phyloP scores from a whole-genome alignment of 2,797 vertebrate genomes.

The Danionella dracula region DNA sequence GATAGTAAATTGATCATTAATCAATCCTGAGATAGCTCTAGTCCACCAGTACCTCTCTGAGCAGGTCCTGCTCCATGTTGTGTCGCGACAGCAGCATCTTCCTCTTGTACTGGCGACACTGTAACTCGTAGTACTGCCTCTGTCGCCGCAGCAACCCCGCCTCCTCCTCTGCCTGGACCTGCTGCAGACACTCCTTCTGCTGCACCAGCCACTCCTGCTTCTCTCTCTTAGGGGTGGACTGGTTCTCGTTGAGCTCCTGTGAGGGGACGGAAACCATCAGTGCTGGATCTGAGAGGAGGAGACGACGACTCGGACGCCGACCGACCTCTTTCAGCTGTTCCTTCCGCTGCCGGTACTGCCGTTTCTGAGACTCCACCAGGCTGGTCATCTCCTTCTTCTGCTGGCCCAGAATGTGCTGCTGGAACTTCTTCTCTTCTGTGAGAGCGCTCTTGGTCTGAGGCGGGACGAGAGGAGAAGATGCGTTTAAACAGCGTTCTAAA shows the following conservation, averaged over 20 bases:
- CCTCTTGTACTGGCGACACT: slow-evolving; percentile 89
- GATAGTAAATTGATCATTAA: too few relatives aligned
- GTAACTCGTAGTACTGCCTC: slow-evolving; percentile 87
- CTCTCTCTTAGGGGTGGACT: slow-evolving; percentile 88
- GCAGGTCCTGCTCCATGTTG: slow-evolving; percentile 86
- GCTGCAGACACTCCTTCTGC: slow-evolving; percentile 90
- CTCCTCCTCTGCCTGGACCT: slow-evolving; percentile 87
- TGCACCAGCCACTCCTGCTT: slow-evolving; percentile 90
- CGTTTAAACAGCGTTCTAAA: too few relatives aligned
- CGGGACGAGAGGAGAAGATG: neutral
- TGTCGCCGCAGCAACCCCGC: slow-evolving; percentile 81
- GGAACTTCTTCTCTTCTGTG: slow-evolving; percentile 88
- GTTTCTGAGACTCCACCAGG: slow-evolving; percentile 83
- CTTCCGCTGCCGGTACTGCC: slow-evolving; percentile 86
- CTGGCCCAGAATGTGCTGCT: slow-evolving; percentile 86
- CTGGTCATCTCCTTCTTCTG: slow-evolving; percentile 87
- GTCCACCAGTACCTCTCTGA: slow-evolving; percentile 45
- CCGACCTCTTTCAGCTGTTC: slow-evolving; percentile 90
- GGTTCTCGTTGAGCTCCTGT: slow-evolving; percentile 89
- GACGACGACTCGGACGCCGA: neutral
- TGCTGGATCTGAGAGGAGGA: neutral
- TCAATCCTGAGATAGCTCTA: too few relatives aligned
- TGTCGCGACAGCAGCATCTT: slow-evolving; percentile 86
- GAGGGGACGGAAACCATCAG: neutral
- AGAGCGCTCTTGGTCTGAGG: slow-evolving; percentile 70